Percentiles rank a stretch among this genome's conserved stretches.
Conservation (phyloP, 2,888 invertebrate genomes). For the Amorpha juglandis region DNA sequence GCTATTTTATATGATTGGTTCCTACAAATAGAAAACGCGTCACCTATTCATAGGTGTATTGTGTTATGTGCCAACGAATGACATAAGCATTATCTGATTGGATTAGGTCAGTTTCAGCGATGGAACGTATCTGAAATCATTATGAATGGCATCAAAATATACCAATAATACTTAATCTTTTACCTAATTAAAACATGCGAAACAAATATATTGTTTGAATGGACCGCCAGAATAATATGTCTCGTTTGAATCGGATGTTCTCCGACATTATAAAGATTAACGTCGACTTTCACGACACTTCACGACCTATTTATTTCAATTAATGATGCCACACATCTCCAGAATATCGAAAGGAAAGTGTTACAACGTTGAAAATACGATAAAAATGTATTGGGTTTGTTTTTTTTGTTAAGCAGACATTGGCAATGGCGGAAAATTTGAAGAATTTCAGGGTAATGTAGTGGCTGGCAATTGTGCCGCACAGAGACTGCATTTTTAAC, state of each 20-base stretch:
- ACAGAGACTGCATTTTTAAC: conserved; percentile 19
- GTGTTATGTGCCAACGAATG: not conserved
- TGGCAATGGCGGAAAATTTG: conserved; percentile 16
- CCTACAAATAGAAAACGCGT: not conserved
- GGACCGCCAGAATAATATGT: conserved; percentile 23
- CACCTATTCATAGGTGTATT: not conserved
- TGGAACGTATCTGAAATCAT: not conserved
- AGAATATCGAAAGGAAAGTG: conserved; percentile 36
- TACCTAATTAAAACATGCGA: conserved; percentile 15
- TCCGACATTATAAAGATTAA: conserved; percentile 44
- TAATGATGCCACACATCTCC: conserved; percentile 49
- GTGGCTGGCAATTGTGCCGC: conserved; percentile 20
- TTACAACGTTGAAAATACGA: conserved; percentile 33
- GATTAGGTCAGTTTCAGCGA: conserved; percentile 10
- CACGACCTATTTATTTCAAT: conserved; percentile 48
- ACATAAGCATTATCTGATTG: not conserved
- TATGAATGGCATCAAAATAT: not conserved
- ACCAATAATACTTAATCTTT: conserved; percentile 16
- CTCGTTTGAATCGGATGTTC: conserved; percentile 27
- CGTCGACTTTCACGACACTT: conserved; percentile 47
- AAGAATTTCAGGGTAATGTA: conserved; percentile 25
- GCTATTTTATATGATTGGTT: too few relatives aligned
- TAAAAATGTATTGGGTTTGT: conserved; percentile 29
- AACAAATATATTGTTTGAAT: conserved; percentile 27
- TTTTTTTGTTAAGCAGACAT: conserved; percentile 23